phyloP scores from a whole-genome alignment of 1,140 invertebrate genomes.

The Elymnias hypermnestra region DNA sequence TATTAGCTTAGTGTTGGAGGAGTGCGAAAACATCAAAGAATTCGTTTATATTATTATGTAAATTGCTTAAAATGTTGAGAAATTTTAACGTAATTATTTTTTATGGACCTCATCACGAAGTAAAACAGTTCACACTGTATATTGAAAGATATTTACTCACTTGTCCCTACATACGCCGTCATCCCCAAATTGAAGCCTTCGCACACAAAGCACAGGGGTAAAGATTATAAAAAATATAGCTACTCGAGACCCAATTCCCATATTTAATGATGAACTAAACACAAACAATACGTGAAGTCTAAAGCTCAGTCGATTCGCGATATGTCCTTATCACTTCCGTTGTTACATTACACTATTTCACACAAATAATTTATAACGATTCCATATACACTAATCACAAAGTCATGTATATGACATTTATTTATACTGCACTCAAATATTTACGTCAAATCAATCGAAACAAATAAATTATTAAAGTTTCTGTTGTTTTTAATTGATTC shows the following conservation, averaged over 20 bases:
- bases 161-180: not conserved
- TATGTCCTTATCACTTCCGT: conserved; percentile 22
- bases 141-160: conserved; percentile 6
- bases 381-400: not conserved
- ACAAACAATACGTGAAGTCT: not conserved
- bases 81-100: not conserved
- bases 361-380: not conserved
- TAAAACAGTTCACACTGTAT: too few species aligned
- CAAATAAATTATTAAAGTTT: too few species aligned
- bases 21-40: too few species aligned
- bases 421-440: too few species aligned
- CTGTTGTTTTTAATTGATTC: too few species aligned
- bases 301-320: conserved; percentile 12
- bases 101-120: too few species aligned
- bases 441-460: too few species aligned
- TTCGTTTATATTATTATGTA: too few species aligned
- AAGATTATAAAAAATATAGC: not conserved
- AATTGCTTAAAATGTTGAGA: too few species aligned
- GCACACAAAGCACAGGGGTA: conserved; percentile 6
- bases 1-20: too few species aligned
- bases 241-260: not conserved
- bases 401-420: too few species aligned
- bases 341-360: conserved; percentile 16
- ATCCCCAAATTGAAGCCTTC: not conserved
- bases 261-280: not conserved